Conservation (phyloP, 2,113 vertebrate genomes). For the Oplegnathus fasciatus region DNA sequence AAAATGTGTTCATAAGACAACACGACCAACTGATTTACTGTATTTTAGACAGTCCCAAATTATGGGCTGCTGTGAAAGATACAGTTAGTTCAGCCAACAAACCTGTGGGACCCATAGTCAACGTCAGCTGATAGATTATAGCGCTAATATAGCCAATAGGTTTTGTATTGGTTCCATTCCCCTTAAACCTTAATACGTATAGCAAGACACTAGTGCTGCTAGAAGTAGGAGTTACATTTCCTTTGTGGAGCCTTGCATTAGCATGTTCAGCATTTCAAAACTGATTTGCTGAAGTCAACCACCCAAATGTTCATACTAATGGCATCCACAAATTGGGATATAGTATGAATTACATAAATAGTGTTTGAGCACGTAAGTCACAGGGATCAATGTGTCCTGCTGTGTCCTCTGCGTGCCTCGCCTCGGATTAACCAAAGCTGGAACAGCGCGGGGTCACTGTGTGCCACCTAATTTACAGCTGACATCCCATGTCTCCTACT, state of each 20-base stretch:
- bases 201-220: not conserved
- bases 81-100: not conserved
- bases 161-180: not conserved
- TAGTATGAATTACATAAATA: conserved; percentile 58
- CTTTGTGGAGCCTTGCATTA: conserved; percentile 24
- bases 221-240: conserved; percentile 15
- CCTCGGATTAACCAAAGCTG: conserved; percentile 72
- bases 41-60: not conserved
- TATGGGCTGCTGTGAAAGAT: not conserved
- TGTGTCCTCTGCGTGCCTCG: conserved; percentile 61
- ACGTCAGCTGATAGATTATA: not conserved
- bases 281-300: conserved; percentile 30
- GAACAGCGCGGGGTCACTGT: conserved; percentile 63
- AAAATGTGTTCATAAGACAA: not conserved
- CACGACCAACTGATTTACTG: not conserved
- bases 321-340: conserved; percentile 35
- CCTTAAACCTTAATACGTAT: not conserved
- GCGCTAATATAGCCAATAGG: not conserved
- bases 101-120: not conserved
- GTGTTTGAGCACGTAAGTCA: conserved; percentile 63
- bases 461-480: conserved; percentile 77
- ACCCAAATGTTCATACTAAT: conserved; percentile 25
- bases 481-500: conserved; percentile 71
- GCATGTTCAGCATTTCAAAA: conserved; percentile 36
- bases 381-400: conserved; percentile 58